Base-by-base conservation (phyloP, 2,113 vertebrate genomes). In the Ochotona curzoniae region DNA sequence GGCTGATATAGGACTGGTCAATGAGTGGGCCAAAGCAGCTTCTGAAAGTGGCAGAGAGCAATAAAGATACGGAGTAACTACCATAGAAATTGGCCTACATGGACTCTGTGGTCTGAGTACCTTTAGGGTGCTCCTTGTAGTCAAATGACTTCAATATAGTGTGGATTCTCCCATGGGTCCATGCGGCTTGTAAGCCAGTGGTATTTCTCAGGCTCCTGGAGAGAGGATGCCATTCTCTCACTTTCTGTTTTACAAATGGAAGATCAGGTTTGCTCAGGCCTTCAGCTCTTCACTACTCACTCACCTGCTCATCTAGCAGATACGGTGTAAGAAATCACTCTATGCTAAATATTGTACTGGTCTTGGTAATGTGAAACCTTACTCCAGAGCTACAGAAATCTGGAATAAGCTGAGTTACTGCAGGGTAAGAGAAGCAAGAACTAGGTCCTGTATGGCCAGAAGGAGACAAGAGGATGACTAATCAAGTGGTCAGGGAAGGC, bases 151-250 rank as follows among this genome's bases (percentile, higher is more conserved):
- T 89, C 30, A 44, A 4, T 79, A 91, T 76, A 89, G 47, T 9
- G 11, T 91, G 7, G 69, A 84, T 83, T 93, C 70, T 80, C 47
- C 63, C 67, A 38, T 84, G 79, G 32, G 3, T 89, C 60, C 14
- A 21, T 69, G 57, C 90, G 35, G 26, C 75, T 89, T n/a, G 73
- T 63, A 66, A 94, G 18, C 84, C 17, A 76, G 49, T 14, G 67
- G 69, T 51, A 89, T 91, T 93, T 81, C 61, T 91, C 51, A 83
- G 73, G 51, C 69, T 96, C 7, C 74, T 89, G 20, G 28, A 23
- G 35, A 73, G 26, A 95, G 69, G 23, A 66, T 13, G 61, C 26
- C 8, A n/a, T 87, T 84, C 18, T 47, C 44, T 71, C 10, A 78
- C 60, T 79, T 83, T n/a, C 66, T 86, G 0, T 76, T 32, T 89